These are phyloP conservation scores for Pipra filicauda DNA, from an alignment of 2,113 vertebrate genomes.

Conservation along the genomic window DNA sequence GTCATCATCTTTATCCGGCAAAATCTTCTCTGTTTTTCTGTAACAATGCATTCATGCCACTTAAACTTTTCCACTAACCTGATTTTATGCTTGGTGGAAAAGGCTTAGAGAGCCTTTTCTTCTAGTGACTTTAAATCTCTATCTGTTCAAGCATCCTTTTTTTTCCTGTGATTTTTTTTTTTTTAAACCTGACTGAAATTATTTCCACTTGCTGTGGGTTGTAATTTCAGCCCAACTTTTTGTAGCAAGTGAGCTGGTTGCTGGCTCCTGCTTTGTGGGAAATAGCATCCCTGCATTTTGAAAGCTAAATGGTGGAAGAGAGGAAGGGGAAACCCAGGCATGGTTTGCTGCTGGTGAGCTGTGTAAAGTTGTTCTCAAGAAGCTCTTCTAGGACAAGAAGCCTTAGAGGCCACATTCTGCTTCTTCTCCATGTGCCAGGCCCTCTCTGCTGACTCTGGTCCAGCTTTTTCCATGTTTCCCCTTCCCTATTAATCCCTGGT, in stretches of 20 bases:
- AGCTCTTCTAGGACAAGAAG: neutral
- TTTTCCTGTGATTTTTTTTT: neutral
- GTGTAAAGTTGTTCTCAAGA: neutral
- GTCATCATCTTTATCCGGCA: slow-evolving; percentile 45
- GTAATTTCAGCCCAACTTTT: slow-evolving; percentile 1
- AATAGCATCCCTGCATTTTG: neutral
- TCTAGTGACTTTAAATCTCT: neutral
- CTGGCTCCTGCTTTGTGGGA: slow-evolving; percentile 1
- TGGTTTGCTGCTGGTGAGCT: neutral
- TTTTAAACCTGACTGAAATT: neutral
- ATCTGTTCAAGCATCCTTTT: neutral
- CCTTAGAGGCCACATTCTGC: neutral
- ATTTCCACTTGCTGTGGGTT: neutral
- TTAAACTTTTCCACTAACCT: slow-evolving; percentile 49
- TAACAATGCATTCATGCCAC: neutral
- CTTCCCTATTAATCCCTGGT: neutral
- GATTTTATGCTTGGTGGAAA: neutral
- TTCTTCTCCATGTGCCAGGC: neutral
- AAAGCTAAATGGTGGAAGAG: neutral
- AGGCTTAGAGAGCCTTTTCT: neutral
- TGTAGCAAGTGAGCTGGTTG: neutral
- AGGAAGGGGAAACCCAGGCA: neutral
- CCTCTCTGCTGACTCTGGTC: neutral
- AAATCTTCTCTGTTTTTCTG: slow-evolving; percentile 55
- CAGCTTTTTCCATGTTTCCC: neutral